These are phyloP conservation scores for Monochamus alternatus DNA, from an alignment of 2,888 invertebrate genomes.

Conservation along the genomic window DNA sequence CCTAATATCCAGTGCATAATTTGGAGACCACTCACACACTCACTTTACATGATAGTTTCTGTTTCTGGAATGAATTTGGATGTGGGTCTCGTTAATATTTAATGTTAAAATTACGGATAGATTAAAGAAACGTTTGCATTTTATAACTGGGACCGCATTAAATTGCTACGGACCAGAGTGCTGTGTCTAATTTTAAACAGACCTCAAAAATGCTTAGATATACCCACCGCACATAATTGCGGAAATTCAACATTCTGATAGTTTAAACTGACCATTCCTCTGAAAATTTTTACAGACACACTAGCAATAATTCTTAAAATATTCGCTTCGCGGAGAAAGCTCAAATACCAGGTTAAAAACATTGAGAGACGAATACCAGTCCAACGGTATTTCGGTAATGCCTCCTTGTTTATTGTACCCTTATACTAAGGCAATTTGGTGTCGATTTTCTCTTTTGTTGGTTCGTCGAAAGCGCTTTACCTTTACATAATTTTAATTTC, in stretches of 20 bases:
- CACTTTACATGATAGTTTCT: too few relatives aligned
- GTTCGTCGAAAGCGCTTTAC: constrained; percentile 28
- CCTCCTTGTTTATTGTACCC: constrained; percentile 34
- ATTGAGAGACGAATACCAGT: constrained; percentile 26
- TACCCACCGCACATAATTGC: not conserved
- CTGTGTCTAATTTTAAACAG: constrained; percentile 6
- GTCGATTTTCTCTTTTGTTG: constrained; percentile 34
- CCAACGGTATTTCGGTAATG: constrained; percentile 26
- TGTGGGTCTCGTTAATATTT: not conserved
- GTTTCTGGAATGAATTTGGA: not conserved
- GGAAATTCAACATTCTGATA: constrained; percentile 2
- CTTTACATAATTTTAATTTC: constrained; percentile 34
- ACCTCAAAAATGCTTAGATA: constrained; percentile 7
- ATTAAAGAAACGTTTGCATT: constrained; percentile 3
- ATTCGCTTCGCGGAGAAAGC: constrained; percentile 35
- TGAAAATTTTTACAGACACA: constrained; percentile 28
- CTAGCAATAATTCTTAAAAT: constrained; percentile 28
- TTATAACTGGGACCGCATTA: not conserved
- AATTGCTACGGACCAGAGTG: not conserved
- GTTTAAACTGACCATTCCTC: not conserved
- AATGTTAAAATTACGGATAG: not conserved
- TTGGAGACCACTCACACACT: too few relatives aligned
- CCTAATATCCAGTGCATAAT: too few relatives aligned
- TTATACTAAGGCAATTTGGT: constrained; percentile 39
- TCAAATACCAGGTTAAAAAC: constrained; percentile 28